phyloP scores from a whole-genome alignment of 1,140 invertebrate species.

The Zaprionus davidi region DNA sequence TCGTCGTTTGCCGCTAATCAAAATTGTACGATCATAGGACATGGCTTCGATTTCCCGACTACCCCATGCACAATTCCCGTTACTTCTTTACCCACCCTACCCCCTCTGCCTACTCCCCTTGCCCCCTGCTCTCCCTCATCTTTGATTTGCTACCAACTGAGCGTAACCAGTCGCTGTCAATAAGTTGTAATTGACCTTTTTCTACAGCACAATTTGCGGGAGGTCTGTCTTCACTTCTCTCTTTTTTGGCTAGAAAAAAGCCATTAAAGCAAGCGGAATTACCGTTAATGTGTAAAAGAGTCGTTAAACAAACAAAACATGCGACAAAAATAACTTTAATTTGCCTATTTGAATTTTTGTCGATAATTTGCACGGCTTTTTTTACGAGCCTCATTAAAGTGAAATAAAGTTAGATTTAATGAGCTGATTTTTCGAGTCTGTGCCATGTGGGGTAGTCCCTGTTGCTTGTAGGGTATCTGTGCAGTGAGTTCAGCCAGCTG shows the following conservation, averaged over 20 bases:
- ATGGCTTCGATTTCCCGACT: slow-evolving; percentile 12
- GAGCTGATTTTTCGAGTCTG: not conserved
- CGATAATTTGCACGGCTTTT: slow-evolving; percentile 4
- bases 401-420: slow-evolving; percentile 66
- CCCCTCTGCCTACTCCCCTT: not conserved
- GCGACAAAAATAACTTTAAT: slow-evolving; percentile 10
- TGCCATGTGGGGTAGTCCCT: not conserved
- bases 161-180: slow-evolving; percentile 65
- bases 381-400: slow-evolving; percentile 35
- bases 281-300: not conserved
- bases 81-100: not conserved
- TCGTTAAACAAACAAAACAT: not conserved
- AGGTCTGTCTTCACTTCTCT: slow-evolving; percentile 26
- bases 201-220: slow-evolving; percentile 47
- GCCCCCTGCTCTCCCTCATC: not conserved
- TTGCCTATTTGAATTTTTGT: not conserved
- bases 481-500: slow-evolving; percentile 49
- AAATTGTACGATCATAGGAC: slow-evolving; percentile 74
- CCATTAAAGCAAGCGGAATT: not conserved
- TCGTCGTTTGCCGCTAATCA: slow-evolving; percentile 50
- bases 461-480: slow-evolving; percentile 13
- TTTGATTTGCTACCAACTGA: slow-evolving; percentile 52
- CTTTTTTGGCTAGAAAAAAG: not conserved
- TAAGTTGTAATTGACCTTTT: slow-evolving; percentile 80
- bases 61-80: not conserved